phyloP scores from a whole-genome alignment of 2,113 vertebrate genomes.

The Accipiter virgatus region DNA sequence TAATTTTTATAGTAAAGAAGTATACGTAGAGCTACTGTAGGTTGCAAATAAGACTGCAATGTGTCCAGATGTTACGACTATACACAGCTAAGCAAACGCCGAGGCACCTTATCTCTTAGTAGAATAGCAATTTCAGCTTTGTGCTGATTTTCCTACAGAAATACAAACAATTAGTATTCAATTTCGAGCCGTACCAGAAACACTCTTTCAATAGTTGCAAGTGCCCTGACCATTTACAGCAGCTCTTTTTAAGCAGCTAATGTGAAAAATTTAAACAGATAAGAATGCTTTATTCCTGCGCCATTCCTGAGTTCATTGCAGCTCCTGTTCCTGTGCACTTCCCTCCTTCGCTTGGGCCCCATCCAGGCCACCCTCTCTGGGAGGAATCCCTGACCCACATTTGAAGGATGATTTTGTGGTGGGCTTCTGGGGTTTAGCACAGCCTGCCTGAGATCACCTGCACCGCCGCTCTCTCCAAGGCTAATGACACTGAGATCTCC shows the following conservation, averaged over 20 bases:
- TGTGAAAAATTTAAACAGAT: not conserved
- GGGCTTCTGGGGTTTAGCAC: not conserved
- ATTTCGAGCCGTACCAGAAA: not conserved
- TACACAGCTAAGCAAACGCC: not conserved
- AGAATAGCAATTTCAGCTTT: not conserved
- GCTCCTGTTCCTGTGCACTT: not conserved
- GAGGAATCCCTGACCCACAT: not conserved
- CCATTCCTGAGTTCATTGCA: not conserved
- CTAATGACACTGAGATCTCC: not conserved
- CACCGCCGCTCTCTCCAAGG: not conserved
- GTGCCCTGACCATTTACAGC: not conserved
- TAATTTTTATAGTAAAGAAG: not conserved
- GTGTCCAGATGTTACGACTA: not conserved
- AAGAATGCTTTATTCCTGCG: not conserved
- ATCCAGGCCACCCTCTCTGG: not conserved
- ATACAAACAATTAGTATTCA: not conserved
- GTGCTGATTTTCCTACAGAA: not conserved
- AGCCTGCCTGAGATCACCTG: not conserved
- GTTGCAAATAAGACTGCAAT: not conserved
- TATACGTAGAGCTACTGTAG: not conserved
- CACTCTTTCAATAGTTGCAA: not conserved
- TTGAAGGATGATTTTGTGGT: not conserved
- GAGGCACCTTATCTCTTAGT: not conserved
- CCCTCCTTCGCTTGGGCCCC: not conserved
- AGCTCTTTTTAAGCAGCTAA: not conserved